Percentiles rank a stretch among this genome's conserved stretches.
Evolutionary conservation across 2,888 invertebrate species (phyloP).

Genomic region (Saturnia pavonia): DNA sequence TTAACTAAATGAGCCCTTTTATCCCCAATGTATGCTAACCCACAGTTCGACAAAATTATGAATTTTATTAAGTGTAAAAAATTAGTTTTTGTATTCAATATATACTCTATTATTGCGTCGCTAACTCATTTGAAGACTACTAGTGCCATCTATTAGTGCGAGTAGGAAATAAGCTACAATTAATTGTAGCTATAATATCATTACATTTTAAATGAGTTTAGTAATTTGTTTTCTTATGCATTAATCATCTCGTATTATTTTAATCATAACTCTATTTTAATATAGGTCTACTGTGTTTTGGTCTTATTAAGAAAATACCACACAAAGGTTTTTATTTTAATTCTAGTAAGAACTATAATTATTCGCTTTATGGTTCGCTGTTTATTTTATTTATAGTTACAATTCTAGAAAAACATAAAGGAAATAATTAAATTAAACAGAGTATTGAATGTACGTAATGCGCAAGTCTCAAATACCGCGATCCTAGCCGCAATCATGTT

Average conservation of each 20-base stretch:
- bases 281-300: neutral
- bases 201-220: too few relatives aligned
- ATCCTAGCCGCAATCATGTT: neutral
- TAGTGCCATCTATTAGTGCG: neutral
- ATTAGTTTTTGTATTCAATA: too few relatives aligned
- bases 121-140: neutral
- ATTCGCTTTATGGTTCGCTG: neutral
- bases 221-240: too few relatives aligned
- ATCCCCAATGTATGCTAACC: too few relatives aligned
- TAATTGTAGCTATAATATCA: neutral
- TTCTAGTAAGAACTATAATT: neutral
- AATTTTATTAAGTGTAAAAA: too few relatives aligned
- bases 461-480: conserved; percentile 14
- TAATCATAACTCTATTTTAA: neutral
- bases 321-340: neutral
- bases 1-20: too few relatives aligned
- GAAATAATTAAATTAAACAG: neutral
- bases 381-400: neutral
- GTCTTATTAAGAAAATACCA: neutral
- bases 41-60: too few relatives aligned
- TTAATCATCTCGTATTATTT: too few relatives aligned
- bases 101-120: too few relatives aligned
- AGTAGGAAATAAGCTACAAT: neutral
- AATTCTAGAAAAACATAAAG: neutral
- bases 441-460: conserved; percentile 15